Evolutionary conservation across 2,113 vertebrate species (phyloP), one percentile per base, ranked within the genome.

Genomic region (Brevimyrus niger): DNA sequence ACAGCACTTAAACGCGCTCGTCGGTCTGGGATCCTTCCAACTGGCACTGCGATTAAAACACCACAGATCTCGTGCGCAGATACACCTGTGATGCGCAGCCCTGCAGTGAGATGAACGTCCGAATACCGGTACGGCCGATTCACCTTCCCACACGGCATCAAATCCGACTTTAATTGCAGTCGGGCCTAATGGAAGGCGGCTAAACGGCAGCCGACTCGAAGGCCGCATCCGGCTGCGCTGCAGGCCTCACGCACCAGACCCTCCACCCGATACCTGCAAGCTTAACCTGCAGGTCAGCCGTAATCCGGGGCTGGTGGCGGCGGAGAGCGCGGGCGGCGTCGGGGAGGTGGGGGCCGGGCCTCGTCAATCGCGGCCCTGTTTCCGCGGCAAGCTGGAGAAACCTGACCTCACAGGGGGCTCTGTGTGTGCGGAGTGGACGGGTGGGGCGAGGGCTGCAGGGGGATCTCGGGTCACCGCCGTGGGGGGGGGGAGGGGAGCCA

Each of bases 341-440:
- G 4, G 19, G 23, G 51, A 23, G 65, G 38, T 13, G 35, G 92
- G 84, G 19, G 50, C 91, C 8, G 1, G 85, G 15, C 13, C 88
- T 21, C 87, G 88, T 15, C 91, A 46, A 90, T 9, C 87, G 76
- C 90, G 92, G 90, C 88, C 31, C 58, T 90, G 65, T 88, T 92
- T 76, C 90, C 86, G 90, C 86, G 91, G 90, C 50, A 91, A 38
- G 73, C 1, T n/a, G 23, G 2, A 1, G 51, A 92, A 92, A 91
- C 92, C 90, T 89, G 90, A 90, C 89, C 21, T 13, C 21, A 90
- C 47, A 87, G 42, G 0, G 87, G 2, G 7, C 47, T 51, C 89
- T 89, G 88, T 90, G n/a, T 80, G 50, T 51, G n/a, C 23, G 9
- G 42, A 7, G 35, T 80, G 87, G 50, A 53, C 0, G 13, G 47